These are phyloP conservation scores for Temnothorax rugatulus DNA, from an alignment of 2,888 invertebrate genomes.

Conservation along the genomic window DNA sequence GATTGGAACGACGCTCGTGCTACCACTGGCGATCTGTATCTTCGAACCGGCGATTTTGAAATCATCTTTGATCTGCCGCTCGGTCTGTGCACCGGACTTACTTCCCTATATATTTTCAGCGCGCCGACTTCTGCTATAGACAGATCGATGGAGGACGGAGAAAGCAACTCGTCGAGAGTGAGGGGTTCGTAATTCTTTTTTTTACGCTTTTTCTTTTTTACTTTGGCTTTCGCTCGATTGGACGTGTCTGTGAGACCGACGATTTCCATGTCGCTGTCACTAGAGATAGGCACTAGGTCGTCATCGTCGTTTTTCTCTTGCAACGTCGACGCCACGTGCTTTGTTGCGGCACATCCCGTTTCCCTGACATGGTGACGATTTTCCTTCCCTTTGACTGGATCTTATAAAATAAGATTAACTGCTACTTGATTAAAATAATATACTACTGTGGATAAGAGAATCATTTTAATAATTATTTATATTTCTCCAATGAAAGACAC, in stretches of 20 bases:
- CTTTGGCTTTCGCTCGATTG: constrained; percentile 59
- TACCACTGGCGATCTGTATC: constrained; percentile 66
- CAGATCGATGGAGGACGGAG: constrained; percentile 58
- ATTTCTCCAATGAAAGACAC: background rate
- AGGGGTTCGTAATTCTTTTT: constrained; percentile 76
- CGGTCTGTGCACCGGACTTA: constrained; percentile 67
- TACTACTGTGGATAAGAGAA: background rate
- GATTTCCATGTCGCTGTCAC: constrained; percentile 84
- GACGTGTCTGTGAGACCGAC: constrained; percentile 79
- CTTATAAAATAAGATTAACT: constrained; percentile 82
- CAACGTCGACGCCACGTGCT: constrained; percentile 73
- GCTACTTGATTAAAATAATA: constrained; percentile 81
- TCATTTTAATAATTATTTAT: constrained; percentile 2
- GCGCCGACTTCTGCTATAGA: constrained; percentile 25
- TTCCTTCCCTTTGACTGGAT: constrained; percentile 84
- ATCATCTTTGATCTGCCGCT: constrained; percentile 55
- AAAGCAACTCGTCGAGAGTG: constrained; percentile 69
- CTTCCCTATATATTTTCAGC: constrained; percentile 68
- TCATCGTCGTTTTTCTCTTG: constrained; percentile 83
- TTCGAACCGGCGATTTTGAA: constrained; percentile 70
- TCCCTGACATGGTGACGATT: constrained; percentile 82
- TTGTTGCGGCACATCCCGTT: constrained; percentile 68
- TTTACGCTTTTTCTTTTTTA: constrained; percentile 76
- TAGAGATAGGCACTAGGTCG: constrained; percentile 83
- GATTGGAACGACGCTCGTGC: constrained; percentile 68